Conservation (phyloP, 1,140 invertebrate species). For the Acyrthosiphon pisum region DNA sequence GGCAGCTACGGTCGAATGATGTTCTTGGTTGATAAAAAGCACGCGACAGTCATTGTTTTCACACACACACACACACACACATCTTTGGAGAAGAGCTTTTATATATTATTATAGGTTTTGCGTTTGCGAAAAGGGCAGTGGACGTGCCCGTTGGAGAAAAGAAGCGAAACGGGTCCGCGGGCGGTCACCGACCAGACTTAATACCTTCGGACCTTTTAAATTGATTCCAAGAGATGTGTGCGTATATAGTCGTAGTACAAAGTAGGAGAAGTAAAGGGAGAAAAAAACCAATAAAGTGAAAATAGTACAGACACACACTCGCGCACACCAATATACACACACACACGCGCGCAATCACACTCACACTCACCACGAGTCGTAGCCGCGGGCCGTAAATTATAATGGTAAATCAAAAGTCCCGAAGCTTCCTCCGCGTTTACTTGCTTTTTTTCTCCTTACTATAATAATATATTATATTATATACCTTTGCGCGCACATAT, state of each 20-base stretch:
- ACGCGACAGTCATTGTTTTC: background rate
- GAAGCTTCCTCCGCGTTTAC: background rate
- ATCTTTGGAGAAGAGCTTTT: background rate
- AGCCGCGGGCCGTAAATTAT: constrained; percentile 29
- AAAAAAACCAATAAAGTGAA: constrained; percentile 52
- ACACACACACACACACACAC: background rate
- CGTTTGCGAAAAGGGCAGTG: background rate
- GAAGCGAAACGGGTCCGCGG: background rate
- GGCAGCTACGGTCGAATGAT: background rate
- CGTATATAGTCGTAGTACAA: background rate
- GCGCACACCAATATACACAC: background rate
- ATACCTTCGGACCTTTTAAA: constrained; percentile 52
- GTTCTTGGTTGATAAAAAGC: constrained; percentile 31
- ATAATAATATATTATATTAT: background rate
- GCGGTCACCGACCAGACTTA: constrained; percentile 35
- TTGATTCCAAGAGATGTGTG: constrained; percentile 48
- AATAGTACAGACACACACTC: background rate
- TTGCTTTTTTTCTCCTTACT: background rate
- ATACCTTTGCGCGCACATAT: background rate
- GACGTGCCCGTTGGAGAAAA: background rate
- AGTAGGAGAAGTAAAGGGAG: constrained; percentile 6
- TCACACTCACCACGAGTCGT: background rate
- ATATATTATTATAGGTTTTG: background rate
- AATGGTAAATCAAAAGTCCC: constrained; percentile 51
- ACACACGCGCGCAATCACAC: background rate